phyloP scores from a whole-genome alignment of 2,888 invertebrate genomes.

The Sphaerophoria taeniata region DNA sequence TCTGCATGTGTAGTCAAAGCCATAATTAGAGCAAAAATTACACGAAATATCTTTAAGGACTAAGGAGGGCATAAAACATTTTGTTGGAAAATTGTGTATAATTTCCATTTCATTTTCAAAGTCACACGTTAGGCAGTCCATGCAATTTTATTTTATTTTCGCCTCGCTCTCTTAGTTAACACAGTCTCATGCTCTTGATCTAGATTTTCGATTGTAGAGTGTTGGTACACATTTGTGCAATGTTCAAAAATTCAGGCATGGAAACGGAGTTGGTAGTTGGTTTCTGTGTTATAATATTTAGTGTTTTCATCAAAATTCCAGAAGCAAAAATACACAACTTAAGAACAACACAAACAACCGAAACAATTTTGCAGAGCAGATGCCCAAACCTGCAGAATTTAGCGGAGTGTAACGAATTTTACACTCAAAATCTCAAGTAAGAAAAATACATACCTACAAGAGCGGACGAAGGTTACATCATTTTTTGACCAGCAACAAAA shows the following conservation, averaged over 20 bases:
- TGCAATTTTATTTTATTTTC: not conserved
- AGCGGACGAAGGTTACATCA: not conserved
- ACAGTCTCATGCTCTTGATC: conserved; percentile 4
- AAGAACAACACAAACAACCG: conserved; percentile 24
- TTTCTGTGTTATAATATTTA: not conserved
- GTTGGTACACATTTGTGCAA: not conserved
- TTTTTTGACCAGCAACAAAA: conserved; percentile 23
- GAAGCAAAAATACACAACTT: not conserved
- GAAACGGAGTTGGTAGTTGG: not conserved
- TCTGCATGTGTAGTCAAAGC: conserved; percentile 46
- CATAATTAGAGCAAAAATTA: conserved; percentile 36
- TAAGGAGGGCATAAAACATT: conserved; percentile 5
- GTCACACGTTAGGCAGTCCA: conserved; percentile 27
- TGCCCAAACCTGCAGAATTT: not conserved
- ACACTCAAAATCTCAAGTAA: not conserved
- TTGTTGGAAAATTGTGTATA: conserved; percentile 25
- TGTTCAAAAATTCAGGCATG: not conserved
- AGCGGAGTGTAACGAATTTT: not conserved
- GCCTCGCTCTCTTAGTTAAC: too few relatives aligned
- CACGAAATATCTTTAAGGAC: conserved; percentile 5
- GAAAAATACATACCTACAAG: not conserved
- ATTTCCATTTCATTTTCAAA: conserved; percentile 37
- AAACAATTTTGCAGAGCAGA: not conserved
- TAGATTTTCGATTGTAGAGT: not conserved
- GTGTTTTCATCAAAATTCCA: conserved; percentile 11